Evolutionary conservation across 2,888 invertebrate species (phyloP).

Genomic region (Therioaphis trifolii): DNA sequence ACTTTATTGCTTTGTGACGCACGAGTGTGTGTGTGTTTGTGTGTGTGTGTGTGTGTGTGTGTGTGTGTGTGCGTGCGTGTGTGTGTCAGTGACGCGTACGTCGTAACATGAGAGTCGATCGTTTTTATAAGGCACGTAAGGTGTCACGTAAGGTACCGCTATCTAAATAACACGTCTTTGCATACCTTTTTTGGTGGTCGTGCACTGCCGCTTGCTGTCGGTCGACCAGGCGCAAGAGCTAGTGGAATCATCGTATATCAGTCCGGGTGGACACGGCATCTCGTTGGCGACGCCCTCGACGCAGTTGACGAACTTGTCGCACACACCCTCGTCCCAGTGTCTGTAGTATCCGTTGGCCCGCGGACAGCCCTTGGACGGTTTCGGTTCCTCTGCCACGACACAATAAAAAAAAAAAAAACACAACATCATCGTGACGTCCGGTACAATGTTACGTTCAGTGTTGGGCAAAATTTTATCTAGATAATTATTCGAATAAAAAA

Average conservation of each 20-base stretch:
- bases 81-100: too few relatives aligned
- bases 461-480: too few relatives aligned
- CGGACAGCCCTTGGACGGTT: conserved; percentile 79
- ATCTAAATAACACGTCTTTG: not conserved
- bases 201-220: conserved; percentile 72
- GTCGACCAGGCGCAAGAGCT: conserved; percentile 83
- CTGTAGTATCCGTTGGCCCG: conserved; percentile 83
- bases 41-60: too few relatives aligned
- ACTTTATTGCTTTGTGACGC: not conserved
- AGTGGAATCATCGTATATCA: conserved; percentile 79
- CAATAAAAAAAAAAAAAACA: not conserved
- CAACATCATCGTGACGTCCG: not conserved
- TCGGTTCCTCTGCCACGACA: conserved; percentile 76
- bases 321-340: conserved; percentile 79
- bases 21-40: not conserved
- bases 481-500: too few relatives aligned
- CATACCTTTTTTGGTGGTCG: conserved; percentile 71
- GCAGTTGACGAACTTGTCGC: conserved; percentile 83
- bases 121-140: too few relatives aligned
- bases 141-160: not conserved
- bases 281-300: conserved; percentile 79
- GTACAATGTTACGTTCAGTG: too few relatives aligned
- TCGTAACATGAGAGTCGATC: too few relatives aligned
- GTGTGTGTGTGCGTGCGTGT: too few relatives aligned
- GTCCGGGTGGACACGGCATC: conserved; percentile 77